A percentile compares a stretch with the other conserved stretches of the same genome.
These are phyloP conservation scores for Chloromyia formosa DNA, from an alignment of 2,888 invertebrate species.

Conservation along the genomic window DNA sequence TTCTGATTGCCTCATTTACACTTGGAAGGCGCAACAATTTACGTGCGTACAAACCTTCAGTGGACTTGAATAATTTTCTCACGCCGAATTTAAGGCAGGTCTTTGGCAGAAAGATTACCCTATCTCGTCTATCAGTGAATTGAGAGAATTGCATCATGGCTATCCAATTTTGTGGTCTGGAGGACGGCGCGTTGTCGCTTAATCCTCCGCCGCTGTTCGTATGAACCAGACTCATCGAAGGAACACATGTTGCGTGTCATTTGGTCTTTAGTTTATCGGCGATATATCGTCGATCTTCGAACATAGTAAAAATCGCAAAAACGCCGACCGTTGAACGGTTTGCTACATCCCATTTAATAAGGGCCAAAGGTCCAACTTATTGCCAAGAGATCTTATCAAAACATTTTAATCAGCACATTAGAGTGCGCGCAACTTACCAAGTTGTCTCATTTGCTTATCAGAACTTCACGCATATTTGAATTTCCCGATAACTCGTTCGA, in stretches of 20 bases:
- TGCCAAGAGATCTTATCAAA: conserved; percentile 48
- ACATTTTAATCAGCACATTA: conserved; percentile 47
- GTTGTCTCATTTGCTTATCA: conserved; percentile 53
- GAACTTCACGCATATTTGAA: conserved; percentile 53
- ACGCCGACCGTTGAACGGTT: conserved; percentile 8
- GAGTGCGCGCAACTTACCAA: conserved; percentile 51
- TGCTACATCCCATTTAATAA: conserved; percentile 21
- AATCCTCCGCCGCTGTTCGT: neutral
- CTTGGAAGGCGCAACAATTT: neutral
- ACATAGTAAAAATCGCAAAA: neutral
- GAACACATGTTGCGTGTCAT: conserved; percentile 53
- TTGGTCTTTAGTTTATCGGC: conserved; percentile 43
- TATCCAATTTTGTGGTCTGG: neutral
- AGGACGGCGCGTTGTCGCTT: no score
- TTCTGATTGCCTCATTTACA: conserved; percentile 9
- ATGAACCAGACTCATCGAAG: neutral
- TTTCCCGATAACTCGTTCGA: conserved; percentile 50
- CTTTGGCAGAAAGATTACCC: neutral
- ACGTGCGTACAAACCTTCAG: neutral
- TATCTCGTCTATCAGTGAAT: neutral
- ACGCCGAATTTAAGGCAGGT: conserved; percentile 1
- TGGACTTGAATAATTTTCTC: neutral
- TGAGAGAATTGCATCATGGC: neutral
- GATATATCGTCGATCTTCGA: neutral
- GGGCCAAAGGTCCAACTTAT: conserved; percentile 10